phyloP scores from a whole-genome alignment of 2,888 invertebrate species.

The Galerucella calmariensis region DNA sequence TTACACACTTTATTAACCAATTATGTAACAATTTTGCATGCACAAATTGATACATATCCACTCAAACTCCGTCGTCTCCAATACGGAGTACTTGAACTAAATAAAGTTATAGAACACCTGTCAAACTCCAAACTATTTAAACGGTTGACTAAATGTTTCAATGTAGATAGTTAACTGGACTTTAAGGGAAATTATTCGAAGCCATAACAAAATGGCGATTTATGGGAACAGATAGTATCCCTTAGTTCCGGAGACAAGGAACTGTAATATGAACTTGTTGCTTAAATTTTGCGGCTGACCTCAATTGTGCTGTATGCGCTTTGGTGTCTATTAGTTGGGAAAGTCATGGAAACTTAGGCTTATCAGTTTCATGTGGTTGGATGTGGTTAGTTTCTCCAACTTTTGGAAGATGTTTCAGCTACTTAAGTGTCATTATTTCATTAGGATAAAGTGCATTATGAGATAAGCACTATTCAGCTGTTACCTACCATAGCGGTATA shows the following conservation, averaged over 20 bases:
- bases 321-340: conserved; percentile 27
- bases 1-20: too few relatives aligned
- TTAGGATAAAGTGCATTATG: not conserved
- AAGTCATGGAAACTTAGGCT: conserved; percentile 30
- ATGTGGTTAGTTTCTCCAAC: not conserved
- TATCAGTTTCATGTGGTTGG: conserved; percentile 26
- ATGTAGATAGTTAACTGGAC: conserved; percentile 4
- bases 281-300: conserved; percentile 42
- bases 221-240: conserved; percentile 49
- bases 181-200: conserved; percentile 49
- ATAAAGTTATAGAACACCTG: not conserved
- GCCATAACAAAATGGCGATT: conserved; percentile 49
- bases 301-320: conserved; percentile 30
- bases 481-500: not conserved
- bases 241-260: conserved; percentile 45
- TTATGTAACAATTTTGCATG: too few relatives aligned
- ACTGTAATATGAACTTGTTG: conserved; percentile 50
- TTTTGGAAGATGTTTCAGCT: not conserved
- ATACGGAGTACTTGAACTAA: not conserved
- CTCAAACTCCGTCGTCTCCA: not conserved
- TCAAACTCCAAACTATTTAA: conserved; percentile 4
- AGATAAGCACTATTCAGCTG: not conserved
- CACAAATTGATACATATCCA: not conserved
- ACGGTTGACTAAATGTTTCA: not conserved
- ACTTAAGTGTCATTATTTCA: not conserved